A percentile compares a stretch with the other conserved stretches of the same genome.
phyloP scores from a whole-genome alignment of 2,113 vertebrate genomes.

The Mionectes macconnelli region DNA sequence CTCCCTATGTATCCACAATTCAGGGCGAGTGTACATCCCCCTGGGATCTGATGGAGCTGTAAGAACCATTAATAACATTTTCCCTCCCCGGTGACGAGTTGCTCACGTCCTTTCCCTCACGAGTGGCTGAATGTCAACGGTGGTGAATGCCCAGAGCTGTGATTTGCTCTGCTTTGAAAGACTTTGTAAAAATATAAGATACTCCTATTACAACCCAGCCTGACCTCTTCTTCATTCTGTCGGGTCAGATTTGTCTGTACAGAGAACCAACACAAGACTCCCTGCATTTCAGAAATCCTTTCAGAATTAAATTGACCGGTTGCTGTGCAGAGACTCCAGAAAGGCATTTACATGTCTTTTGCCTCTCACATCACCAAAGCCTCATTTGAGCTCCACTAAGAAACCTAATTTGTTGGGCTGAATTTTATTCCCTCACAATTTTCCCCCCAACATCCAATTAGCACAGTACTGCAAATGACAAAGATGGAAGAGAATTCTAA shows the following conservation, averaged over 20 bases:
- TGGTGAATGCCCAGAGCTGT: not conserved
- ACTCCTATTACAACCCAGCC: not conserved
- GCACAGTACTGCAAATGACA: not conserved
- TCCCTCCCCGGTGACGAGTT: not conserved
- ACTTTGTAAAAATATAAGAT: not conserved
- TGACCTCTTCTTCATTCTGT: not conserved
- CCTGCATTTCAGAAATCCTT: not conserved
- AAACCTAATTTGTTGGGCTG: not conserved
- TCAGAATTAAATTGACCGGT: not conserved
- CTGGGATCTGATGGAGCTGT: not conserved
- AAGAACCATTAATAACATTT: not conserved
- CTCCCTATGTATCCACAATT: accelerated
- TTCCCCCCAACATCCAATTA: not conserved
- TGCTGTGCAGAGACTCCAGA: slow-evolving; percentile 4
- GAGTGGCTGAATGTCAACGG: not conserved
- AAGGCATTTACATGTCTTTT: not conserved
- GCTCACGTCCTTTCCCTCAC: not conserved
- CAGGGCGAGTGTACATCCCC: accelerated
- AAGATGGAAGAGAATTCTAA: not conserved
- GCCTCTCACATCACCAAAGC: slow-evolving; percentile 1
- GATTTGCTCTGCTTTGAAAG: not conserved
- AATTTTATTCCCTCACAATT: not conserved
- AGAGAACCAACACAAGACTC: not conserved
- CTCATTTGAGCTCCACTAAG: not conserved
- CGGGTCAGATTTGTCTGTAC: not conserved